phyloP scores from a whole-genome alignment of 2,888 invertebrate species.

The Exephanes ischioxanthus region DNA sequence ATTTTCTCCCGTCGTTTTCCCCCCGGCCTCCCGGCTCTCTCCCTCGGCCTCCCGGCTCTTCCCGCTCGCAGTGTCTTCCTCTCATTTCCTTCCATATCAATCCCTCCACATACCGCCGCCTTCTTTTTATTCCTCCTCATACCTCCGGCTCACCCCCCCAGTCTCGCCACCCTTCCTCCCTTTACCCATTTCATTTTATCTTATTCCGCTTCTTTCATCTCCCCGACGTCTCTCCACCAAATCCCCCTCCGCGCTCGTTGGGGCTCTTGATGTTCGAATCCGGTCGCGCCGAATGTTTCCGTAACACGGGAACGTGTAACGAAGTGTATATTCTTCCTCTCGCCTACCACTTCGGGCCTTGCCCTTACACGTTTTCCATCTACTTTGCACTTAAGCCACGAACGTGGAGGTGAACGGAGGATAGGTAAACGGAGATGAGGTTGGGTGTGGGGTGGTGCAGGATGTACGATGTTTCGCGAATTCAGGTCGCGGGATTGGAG shows the following conservation, averaged over 20 bases:
- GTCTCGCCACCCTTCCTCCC: not conserved
- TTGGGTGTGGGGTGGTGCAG: not conserved
- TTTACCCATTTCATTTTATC: slow-evolving; percentile 43
- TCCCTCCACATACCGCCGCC: not conserved
- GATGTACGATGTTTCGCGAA: slow-evolving; percentile 54
- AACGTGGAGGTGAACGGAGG: slow-evolving; percentile 35
- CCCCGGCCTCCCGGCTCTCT: slow-evolving; percentile 1
- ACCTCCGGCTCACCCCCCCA: not conserved
- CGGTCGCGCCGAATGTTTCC: slow-evolving; percentile 25
- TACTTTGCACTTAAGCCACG: slow-evolving; percentile 45
- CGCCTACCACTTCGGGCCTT: not conserved
- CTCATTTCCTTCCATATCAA: slow-evolving; percentile 17
- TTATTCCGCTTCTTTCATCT: slow-evolving; percentile 30
- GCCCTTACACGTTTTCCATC: slow-evolving; percentile 39
- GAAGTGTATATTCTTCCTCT: slow-evolving; percentile 34
- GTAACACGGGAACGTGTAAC: slow-evolving; percentile 33
- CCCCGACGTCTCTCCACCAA: slow-evolving; percentile 1
- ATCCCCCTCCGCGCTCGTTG: not conserved
- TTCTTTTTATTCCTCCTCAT: not conserved
- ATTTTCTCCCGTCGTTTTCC: slow-evolving; percentile 56
- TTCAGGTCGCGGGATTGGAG: slow-evolving; percentile 55
- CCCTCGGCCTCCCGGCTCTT: not conserved
- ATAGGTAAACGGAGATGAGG: slow-evolving; percentile 9
- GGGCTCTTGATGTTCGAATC: slow-evolving; percentile 35
- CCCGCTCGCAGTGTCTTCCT: slow-evolving; percentile 1